Conservation (phyloP, 1,140 invertebrate species). For the Nomia melanderi region DNA sequence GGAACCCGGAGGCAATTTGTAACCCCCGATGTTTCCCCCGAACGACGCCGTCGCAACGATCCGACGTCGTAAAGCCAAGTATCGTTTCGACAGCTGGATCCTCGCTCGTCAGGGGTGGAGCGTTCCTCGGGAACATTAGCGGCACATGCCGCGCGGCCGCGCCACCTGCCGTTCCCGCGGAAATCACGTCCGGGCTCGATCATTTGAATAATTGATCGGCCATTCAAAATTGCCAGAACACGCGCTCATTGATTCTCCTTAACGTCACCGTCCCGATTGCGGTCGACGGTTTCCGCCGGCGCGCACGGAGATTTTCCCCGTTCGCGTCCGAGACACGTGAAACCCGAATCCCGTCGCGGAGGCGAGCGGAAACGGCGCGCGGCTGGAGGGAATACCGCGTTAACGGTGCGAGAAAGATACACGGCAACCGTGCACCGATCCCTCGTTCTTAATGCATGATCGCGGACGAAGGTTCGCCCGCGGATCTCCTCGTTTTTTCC, state of each 20-base stretch:
- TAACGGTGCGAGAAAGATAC: background rate
- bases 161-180: conserved; percentile 44
- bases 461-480: background rate
- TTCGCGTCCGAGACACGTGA: background rate
- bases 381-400: too few relatives aligned
- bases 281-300: conserved; percentile 14
- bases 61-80: conserved; percentile 31
- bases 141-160: conserved; percentile 34
- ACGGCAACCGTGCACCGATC: background rate
- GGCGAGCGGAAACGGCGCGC: too few relatives aligned
- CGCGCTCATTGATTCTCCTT: conserved; percentile 56
- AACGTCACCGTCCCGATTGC: conserved; percentile 43
- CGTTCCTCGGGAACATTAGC: conserved; percentile 45
- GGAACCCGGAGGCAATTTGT: conserved; percentile 36
- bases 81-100: conserved; percentile 34
- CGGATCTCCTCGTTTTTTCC: background rate
- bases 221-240: conserved; percentile 39
- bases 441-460: conserved; percentile 35
- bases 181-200: conserved; percentile 53
- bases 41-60: background rate
- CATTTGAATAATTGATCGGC: conserved; percentile 64
- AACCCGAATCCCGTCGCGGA: too few relatives aligned
- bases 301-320: too few relatives aligned
- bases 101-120: background rate
- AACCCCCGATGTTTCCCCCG: conserved; percentile 10